Conservation (phyloP, 2,888 invertebrate genomes). For the Polymixis flavicincta region DNA sequence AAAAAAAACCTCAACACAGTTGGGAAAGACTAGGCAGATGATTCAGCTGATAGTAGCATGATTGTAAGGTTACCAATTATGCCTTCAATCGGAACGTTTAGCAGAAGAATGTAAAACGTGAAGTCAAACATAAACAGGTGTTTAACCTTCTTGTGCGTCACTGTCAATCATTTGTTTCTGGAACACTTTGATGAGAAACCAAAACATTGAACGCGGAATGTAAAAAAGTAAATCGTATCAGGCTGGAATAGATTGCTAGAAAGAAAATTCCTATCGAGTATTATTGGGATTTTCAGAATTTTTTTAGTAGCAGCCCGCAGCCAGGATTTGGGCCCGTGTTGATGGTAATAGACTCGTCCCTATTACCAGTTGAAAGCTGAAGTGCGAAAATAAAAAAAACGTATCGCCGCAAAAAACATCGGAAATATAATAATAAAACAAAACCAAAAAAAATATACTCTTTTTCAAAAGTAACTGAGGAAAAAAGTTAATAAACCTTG, state of each 20-base stretch:
- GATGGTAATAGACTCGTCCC: neutral
- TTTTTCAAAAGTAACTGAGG: no score
- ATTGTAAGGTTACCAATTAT: neutral
- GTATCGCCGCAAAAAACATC: no score
- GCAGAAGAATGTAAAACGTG: conserved; percentile 25
- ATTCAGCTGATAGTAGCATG: neutral
- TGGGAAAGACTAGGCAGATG: no score
- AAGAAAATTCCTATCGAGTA: neutral
- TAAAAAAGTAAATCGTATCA: conserved; percentile 3
- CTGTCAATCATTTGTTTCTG: conserved; percentile 31
- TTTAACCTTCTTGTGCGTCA: conserved; percentile 35
- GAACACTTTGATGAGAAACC: conserved; percentile 25
- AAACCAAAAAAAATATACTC: no score
- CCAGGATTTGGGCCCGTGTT: neutral
- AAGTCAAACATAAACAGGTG: conserved; percentile 43
- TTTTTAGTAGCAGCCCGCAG: neutral
- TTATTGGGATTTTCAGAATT: neutral
- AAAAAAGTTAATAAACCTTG: no score
- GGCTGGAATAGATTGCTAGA: neutral
- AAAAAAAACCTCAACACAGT: no score
- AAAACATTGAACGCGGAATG: conserved; percentile 27
- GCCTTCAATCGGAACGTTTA: conserved; percentile 23
- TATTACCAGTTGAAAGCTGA: neutral
- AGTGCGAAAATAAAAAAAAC: no score
- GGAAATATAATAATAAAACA: no score